phyloP scores from a whole-genome alignment of 2,888 invertebrate species.

The Steinernema carpocapsae region DNA sequence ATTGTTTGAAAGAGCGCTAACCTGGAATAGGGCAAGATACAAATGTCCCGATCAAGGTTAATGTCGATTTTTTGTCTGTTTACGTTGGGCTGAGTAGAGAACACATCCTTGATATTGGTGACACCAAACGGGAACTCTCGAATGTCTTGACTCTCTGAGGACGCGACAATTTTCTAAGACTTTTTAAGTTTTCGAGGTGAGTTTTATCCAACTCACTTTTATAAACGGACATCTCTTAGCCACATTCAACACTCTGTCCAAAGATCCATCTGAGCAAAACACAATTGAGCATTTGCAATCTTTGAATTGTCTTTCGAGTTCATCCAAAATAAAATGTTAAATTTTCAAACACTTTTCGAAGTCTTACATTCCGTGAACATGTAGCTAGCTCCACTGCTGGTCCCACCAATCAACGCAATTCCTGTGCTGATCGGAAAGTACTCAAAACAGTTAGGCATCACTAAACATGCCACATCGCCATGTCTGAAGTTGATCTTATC shows the following conservation, averaged over 20 bases:
- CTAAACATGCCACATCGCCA: slow-evolving; percentile 53
- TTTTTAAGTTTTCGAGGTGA: background rate
- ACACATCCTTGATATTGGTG: background rate
- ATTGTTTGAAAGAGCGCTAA: background rate
- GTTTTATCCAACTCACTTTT: no score
- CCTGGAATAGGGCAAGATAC: slow-evolving; percentile 80
- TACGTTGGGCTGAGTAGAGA: background rate
- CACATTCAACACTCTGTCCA: background rate
- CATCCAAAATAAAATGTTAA: background rate
- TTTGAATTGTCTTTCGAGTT: background rate
- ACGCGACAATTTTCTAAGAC: background rate
- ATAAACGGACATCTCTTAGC: background rate
- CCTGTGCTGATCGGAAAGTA: slow-evolving; percentile 50
- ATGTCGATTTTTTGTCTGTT: background rate
- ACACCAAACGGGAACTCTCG: background rate
- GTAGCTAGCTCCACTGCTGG: slow-evolving; percentile 58
- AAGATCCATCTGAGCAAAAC: background rate
- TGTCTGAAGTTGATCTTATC: slow-evolving; percentile 46
- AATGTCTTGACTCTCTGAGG: background rate
- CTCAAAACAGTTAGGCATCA: slow-evolving; percentile 55
- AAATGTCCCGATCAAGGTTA: slow-evolving; percentile 73
- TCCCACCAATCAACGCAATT: slow-evolving; percentile 51
- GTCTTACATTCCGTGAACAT: slow-evolving; percentile 60
- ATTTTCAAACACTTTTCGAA: slow-evolving; percentile 37
- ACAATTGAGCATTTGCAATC: background rate